phyloP scores from a whole-genome alignment of 2,113 vertebrate species.

The Pontoporia blainvillei region DNA sequence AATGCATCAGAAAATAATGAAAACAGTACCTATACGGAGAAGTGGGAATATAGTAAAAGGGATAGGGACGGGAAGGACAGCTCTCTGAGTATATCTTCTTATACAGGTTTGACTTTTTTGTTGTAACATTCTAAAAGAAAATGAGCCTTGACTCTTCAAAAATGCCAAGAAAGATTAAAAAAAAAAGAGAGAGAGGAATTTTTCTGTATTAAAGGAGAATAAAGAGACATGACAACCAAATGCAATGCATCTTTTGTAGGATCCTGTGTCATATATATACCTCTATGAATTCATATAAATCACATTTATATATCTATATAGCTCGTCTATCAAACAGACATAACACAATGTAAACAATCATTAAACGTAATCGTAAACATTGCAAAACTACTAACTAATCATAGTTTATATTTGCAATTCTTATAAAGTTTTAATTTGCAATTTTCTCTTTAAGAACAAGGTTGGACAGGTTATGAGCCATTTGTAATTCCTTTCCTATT shows the following conservation, averaged over 20 bases:
- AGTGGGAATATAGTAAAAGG: not conserved
- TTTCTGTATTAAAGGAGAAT: not conserved
- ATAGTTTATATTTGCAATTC: not conserved
- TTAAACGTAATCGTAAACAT: not conserved
- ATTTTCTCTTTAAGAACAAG: not conserved
- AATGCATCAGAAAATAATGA: not conserved
- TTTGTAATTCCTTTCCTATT: not conserved
- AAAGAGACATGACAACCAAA: not conserved
- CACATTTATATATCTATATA: not conserved
- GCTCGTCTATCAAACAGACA: not conserved
- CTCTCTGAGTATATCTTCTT: not conserved
- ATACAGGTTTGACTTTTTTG: not conserved
- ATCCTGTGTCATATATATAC: not conserved
- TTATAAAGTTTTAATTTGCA: not conserved
- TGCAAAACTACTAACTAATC: not conserved
- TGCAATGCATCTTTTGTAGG: not conserved
- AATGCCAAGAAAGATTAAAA: not conserved
- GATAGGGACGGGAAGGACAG: not conserved
- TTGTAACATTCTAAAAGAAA: not conserved
- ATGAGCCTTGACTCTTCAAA: not conserved
- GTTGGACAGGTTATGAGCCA: not conserved
- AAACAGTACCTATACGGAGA: not conserved
- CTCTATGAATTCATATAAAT: not conserved
- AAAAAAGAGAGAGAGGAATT: not conserved
- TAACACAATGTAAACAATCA: not conserved